Evolutionary conservation across 1,140 invertebrate genomes (phyloP).

Genomic region (Centruroides vittatus): DNA sequence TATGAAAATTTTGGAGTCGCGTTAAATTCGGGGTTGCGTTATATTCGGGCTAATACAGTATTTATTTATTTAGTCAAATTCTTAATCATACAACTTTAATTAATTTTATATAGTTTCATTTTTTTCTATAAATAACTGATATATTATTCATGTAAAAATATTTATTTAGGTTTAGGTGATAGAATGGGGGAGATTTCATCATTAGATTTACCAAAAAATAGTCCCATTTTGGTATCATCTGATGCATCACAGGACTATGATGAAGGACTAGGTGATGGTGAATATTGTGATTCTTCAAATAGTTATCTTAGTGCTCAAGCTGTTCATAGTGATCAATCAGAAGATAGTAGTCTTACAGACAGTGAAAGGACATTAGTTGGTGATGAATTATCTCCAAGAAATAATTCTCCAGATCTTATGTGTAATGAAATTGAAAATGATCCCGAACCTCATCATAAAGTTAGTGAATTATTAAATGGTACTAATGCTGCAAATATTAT

Average conservation of each 20-base stretch:
- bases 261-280: conserved; percentile 22
- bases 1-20: too few relatives aligned
- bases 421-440: conserved; percentile 25
- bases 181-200: too few relatives aligned
- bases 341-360: conserved; percentile 61
- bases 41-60: too few relatives aligned
- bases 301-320: conserved; percentile 16
- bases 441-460: conserved; percentile 37
- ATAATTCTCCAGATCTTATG: conserved; percentile 24
- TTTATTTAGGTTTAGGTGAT: too few relatives aligned
- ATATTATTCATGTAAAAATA: too few relatives aligned
- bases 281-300: conserved; percentile 6
- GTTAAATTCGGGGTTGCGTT: too few relatives aligned
- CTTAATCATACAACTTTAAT: too few relatives aligned
- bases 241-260: conserved; percentile 15
- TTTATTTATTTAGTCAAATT: too few relatives aligned
- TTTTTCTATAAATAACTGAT: too few relatives aligned
- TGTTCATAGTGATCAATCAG: conserved; percentile 50
- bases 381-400: conserved; percentile 10
- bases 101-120: too few relatives aligned
- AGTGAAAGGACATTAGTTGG: conserved; percentile 38
- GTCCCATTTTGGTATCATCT: neutral
- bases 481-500: conserved; percentile 27
- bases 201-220: neutral
- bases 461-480: conserved; percentile 10